Conservation (phyloP, 2,888 invertebrate species). For the Himalopsyche japonica region DNA sequence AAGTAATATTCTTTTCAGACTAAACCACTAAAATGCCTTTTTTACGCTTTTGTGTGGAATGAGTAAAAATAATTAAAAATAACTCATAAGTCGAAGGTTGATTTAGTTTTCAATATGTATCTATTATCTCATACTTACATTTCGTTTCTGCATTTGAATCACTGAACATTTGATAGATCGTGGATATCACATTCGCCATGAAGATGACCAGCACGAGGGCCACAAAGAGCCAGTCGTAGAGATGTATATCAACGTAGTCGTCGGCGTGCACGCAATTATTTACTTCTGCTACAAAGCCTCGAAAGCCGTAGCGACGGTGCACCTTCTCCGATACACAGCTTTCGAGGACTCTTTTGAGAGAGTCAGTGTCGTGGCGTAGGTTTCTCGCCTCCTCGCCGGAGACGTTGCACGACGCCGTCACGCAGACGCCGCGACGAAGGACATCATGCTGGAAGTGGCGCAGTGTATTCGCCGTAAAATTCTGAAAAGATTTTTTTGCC, state of each 20-base stretch:
- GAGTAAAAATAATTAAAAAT: too few species aligned
- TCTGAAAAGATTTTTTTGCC: conserved; percentile 1
- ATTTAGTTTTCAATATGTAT: too few species aligned
- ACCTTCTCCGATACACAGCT: background rate
- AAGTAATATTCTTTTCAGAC: too few species aligned
- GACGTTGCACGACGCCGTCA: background rate
- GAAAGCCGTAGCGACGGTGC: background rate
- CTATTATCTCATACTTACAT: background rate
- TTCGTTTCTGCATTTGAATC: background rate
- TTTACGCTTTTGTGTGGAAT: too few species aligned
- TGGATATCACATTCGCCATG: background rate
- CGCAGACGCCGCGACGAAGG: background rate
- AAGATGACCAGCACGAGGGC: background rate
- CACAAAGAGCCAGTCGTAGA: background rate
- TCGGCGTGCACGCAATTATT: background rate
- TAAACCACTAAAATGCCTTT: too few species aligned
- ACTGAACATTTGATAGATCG: background rate
- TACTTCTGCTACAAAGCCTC: background rate
- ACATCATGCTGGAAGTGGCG: background rate
- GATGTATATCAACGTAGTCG: background rate
- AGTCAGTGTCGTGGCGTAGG: background rate
- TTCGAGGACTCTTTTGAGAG: background rate
- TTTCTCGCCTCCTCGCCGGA: background rate
- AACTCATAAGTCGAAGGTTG: too few species aligned
- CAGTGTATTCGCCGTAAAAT: conserved; percentile 18